Base-by-base conservation (phyloP, 2,888 invertebrate species). In the Cephus runcator region DNA sequence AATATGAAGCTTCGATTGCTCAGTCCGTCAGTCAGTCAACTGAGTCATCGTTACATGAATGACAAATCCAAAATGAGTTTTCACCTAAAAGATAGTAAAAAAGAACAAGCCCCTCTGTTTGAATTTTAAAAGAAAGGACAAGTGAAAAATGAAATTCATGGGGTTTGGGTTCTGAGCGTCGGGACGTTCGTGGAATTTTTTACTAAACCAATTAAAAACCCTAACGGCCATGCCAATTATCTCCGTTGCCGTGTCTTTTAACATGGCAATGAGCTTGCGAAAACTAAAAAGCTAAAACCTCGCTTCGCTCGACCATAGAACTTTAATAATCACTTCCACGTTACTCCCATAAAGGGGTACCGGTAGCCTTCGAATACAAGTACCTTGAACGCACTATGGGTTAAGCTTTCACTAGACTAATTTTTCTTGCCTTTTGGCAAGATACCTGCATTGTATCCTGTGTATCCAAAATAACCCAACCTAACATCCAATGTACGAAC, bases 151-250 rank as follows among this genome's bases (percentile, higher is more conserved):
- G 9, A 71, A 15, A 34, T 71, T 71, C 31, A 71, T 33, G 6
- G 11, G 69, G 69, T 11, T 6, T 31, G 69, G 71, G 71, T 23
- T 33, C 23, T 23, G 31, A 1, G 33, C 12, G 12, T 12, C 12
- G 71, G 71, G 12, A 71, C 34, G 71, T 33, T 71, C 71, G 12
- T 31, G 33, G 34, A 12, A 71, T 23, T 6, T 74, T 74, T 76
- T 23, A 69, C 36, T 69, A 31, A 76, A 73, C 33, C 76, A 40
- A 76, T 73, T 69, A 33, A 73, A 73, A 76, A 34, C 69, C 69
- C 69, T 31, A 34, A 35, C 73, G 23, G 15, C 35, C 73, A 73
- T 56, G 56, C 6, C 40, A 76, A 76, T 76, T 35, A 76, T 34
- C 76, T 73, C 76, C 31, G 40, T 69, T 34, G n/a, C 40, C 35